Conservation (phyloP, 2,888 invertebrate species). For the Trachelus iudaicus region DNA sequence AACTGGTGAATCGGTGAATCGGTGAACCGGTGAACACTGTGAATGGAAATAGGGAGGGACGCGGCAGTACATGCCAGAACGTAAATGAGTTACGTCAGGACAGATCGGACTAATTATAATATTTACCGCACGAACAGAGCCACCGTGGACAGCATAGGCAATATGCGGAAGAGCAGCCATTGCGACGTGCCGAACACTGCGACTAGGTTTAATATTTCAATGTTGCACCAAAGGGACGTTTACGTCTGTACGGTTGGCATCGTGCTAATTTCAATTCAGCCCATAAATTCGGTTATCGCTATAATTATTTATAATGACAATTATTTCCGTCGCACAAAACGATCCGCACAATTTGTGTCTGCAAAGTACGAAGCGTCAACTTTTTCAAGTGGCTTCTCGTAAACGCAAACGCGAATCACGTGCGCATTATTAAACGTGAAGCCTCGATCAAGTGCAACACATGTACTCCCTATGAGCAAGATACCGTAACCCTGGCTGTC, state of each 20-base stretch:
- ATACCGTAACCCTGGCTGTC: slow-evolving; percentile 16
- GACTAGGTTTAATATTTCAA: slow-evolving; percentile 54
- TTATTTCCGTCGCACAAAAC: too few relatives aligned
- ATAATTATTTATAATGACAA: too few relatives aligned
- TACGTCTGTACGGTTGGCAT: too few relatives aligned
- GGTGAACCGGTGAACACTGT: slow-evolving; percentile 5
- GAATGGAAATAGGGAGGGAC: not conserved
- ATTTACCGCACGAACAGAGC: slow-evolving; percentile 36
- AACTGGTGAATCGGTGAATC: not conserved
- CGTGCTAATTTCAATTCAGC: too few relatives aligned
- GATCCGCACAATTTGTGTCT: too few relatives aligned
- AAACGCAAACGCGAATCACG: too few relatives aligned
- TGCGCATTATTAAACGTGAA: too few relatives aligned
- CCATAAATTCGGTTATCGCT: too few relatives aligned
- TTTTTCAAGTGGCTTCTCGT: too few relatives aligned
- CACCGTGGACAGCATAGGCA: not conserved
- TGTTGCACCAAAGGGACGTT: slow-evolving; percentile 20
- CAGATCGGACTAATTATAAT: slow-evolving; percentile 49
- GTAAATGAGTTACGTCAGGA: slow-evolving; percentile 34
- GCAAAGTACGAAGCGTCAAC: too few relatives aligned
- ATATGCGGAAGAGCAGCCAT: slow-evolving; percentile 2
- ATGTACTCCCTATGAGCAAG: too few relatives aligned
- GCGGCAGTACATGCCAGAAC: not conserved
- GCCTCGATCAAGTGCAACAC: too few relatives aligned
- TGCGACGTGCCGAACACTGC: slow-evolving; percentile 16